phyloP scores from a whole-genome alignment of 2,888 invertebrate species.

The Rhagophthalmus giganteus region DNA sequence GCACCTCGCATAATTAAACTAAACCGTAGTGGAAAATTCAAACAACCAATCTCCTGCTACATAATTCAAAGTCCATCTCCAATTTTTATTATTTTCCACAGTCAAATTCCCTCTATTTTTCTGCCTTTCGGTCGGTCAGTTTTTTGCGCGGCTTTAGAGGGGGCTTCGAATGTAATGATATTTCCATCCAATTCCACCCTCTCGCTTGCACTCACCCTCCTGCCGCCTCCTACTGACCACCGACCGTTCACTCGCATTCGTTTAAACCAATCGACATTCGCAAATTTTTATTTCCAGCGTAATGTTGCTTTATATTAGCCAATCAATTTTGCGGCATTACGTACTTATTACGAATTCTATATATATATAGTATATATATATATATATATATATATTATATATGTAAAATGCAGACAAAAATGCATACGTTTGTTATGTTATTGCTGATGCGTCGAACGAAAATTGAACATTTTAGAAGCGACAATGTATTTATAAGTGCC shows the following conservation, averaged over 20 bases:
- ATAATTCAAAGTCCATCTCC: constrained; percentile 59
- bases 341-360: constrained; percentile 37
- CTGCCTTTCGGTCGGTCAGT: constrained; percentile 57
- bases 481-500: too few relatives aligned
- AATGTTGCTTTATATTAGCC: constrained; percentile 45
- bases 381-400: too few relatives aligned
- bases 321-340: constrained; percentile 44
- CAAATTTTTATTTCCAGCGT: constrained; percentile 37
- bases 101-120: constrained; percentile 58
- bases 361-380: too few relatives aligned
- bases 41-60: constrained; percentile 51
- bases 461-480: too few relatives aligned
- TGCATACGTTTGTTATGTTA: constrained; percentile 21
- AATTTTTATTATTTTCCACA: constrained; percentile 59
- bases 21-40: constrained; percentile 40
- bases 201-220: constrained; percentile 35
- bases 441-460: too few relatives aligned
- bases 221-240: constrained; percentile 38
- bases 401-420: constrained; percentile 33
- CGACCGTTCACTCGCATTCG: constrained; percentile 49
- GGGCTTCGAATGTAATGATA: constrained; percentile 56
- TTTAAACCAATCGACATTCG: constrained; percentile 45
- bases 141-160: constrained; percentile 52
- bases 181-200: constrained; percentile 55
- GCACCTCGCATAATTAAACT: too few relatives aligned